Base-by-base conservation (phyloP, 2,888 invertebrate genomes). In the Sicus ferrugineus region DNA sequence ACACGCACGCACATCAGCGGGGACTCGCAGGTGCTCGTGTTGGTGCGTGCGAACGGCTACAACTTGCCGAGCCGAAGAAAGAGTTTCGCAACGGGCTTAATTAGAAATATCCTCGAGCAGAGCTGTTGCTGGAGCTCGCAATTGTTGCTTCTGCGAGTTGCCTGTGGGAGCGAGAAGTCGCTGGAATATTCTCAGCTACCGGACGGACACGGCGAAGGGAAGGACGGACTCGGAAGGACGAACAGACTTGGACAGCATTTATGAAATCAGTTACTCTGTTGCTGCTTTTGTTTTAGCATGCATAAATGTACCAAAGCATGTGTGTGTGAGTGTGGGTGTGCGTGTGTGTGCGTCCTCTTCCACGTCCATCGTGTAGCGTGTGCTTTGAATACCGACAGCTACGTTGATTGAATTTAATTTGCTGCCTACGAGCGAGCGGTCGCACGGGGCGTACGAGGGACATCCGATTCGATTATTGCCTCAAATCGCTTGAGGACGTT, bases 81-180 rank as follows among this genome's bases (percentile, higher is more conserved):
- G 11, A 28, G 52, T n/a, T n/a, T 3, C 30, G 19, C 34, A 61
- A 38, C 26, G 34, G 71, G 74, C 74, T 75, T 77, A 76, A 77
- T 77, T 77, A 76, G 76, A 75, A 77, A 76, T 69, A 73, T 76
- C 75, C 73, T 65, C 73, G 74, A 74, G 74, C 70, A 66, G 74
- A 74, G 74, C 70, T 65, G 54, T 16, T 48, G 64, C n/a, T n/a
- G 14, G 42, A 48, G 30, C 21, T 3, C 4, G 62, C n/a, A 7
- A 62, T 9, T 6, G 48, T 0, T 52, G 21, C 52, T 7, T 21
- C 19, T 52, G 23, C 19, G 0, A 5, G 28, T 0, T 26, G 19
- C 42, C 9, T 19, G 19, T 61, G 28, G 16, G 30, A 62, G 42
- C n/a, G 26, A 23, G 14, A 38, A 52, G 19, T 42, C 9, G 6